Conservation (phyloP, 2,113 vertebrate genomes). For the Corythornis madagascariensis region DNA sequence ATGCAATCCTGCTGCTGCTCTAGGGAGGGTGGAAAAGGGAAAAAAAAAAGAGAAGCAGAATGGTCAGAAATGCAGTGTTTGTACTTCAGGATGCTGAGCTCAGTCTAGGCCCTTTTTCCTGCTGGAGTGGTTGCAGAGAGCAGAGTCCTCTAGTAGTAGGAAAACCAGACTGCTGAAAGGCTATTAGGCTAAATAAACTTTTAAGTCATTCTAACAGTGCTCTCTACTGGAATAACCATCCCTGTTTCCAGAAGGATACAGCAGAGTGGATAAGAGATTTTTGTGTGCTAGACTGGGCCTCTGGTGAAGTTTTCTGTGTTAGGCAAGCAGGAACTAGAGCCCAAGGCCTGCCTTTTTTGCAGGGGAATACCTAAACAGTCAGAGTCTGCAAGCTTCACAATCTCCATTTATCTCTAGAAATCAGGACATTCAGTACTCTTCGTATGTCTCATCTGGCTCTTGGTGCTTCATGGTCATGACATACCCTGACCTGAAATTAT, state of each 20-base stretch:
- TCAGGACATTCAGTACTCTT: background rate
- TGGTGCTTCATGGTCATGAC: background rate
- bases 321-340: background rate
- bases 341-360: background rate
- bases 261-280: background rate
- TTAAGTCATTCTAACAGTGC: background rate
- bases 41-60: background rate
- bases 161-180: background rate
- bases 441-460: background rate
- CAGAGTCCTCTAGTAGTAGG: background rate
- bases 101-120: background rate
- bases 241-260: background rate
- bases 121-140: background rate
- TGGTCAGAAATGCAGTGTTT: background rate
- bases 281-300: background rate
- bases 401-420: background rate
- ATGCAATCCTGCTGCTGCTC: background rate
- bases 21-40: background rate
- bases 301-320: background rate
- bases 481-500: background rate
- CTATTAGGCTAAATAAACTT: background rate
- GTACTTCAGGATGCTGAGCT: background rate
- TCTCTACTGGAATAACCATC: background rate
- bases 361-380: background rate
- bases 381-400: background rate